These are phyloP conservation scores for Aplocera efformata DNA, from an alignment of 2,888 invertebrate species.

Conservation along the genomic window DNA sequence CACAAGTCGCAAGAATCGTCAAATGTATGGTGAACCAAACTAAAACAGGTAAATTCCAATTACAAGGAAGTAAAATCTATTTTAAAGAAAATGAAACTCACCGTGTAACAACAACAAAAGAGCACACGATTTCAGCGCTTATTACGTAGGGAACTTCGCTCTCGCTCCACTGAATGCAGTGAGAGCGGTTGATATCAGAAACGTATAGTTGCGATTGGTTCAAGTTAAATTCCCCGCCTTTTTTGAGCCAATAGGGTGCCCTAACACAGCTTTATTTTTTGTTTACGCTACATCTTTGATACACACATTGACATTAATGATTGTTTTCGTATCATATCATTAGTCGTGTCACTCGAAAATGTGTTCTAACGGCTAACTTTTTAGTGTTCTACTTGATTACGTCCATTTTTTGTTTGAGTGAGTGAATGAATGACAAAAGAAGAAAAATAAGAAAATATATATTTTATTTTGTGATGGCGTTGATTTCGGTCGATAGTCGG, in stretches of 20 bases:
- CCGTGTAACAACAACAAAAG: conserved; percentile 67
- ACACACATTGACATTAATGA: conserved; percentile 57
- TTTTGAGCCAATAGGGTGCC: conserved; percentile 55
- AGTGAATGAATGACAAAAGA: conserved; percentile 42
- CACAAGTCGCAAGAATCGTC: conserved; percentile 11
- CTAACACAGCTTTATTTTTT: conserved; percentile 73
- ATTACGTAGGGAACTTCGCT: conserved; percentile 77
- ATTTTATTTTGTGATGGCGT: conserved; percentile 45
- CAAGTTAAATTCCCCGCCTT: conserved; percentile 68
- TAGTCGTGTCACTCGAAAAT: conserved; percentile 31
- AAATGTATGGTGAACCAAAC: too few relatives aligned
- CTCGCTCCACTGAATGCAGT: conserved; percentile 63
- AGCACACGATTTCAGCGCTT: conserved; percentile 80
- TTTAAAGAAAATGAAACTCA: conserved; percentile 61
- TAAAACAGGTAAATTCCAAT: neutral
- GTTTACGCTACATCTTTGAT: conserved; percentile 63
- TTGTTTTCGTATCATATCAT: conserved; percentile 48
- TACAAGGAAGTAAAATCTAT: conserved; percentile 26
- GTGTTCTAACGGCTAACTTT: conserved; percentile 26
- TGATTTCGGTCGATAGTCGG: conserved; percentile 37
- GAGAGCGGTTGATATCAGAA: conserved; percentile 58
- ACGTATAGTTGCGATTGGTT: conserved; percentile 59
- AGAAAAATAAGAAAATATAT: too few relatives aligned
- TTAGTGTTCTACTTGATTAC: conserved; percentile 29
- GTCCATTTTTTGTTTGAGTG: conserved; percentile 28